Base-by-base conservation (phyloP, 2,888 invertebrate species). In the Athalia rosae region DNA sequence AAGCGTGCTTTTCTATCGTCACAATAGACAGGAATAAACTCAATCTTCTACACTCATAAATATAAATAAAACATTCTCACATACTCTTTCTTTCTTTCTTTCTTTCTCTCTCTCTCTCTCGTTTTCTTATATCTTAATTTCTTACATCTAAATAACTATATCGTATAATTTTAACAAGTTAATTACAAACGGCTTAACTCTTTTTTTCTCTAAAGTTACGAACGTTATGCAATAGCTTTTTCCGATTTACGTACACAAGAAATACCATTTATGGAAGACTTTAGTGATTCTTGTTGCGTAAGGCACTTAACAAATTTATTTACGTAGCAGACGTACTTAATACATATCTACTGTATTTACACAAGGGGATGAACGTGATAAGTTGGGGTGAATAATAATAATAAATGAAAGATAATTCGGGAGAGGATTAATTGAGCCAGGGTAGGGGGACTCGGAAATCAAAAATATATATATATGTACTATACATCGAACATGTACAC, bases 241-340 rank as follows among this genome's bases (percentile, higher is more conserved):
- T 53, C 41, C 71, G 59, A 56, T 77, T 77, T 73, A 77, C 71
- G 71, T 77, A 71, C 73, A 84, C 77, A 84, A 84, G 85, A 87
- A 87, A 89, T 86, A 86, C 45, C 48, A 61, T 58, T 82, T 87
- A 88, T 89, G 89, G 89, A 89, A 89, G 89, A 89, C 89, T 82
- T 87, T 84, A 85, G 88, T 89, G 89, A 89, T 89, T 89, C 88
- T 89, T 89, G 89, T 89, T 89, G 89, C 86, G 83, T 88, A 89
- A 89, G 89, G 89, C 89, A 89, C 89, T 89, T 89, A 89, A 87
- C 71, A 50, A 28, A 28, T 28, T 28, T 28, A 28, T 28, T 28
- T 28, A 28, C 28, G 28, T 28, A 28, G 28, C 28, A 28, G 28
- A 28, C 28, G 28, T 28, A 28, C 28, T 28, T 28, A 28, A 28